Conservation (phyloP, 2,797 vertebrate species). For the Pseudomugil gertrudae region DNA sequence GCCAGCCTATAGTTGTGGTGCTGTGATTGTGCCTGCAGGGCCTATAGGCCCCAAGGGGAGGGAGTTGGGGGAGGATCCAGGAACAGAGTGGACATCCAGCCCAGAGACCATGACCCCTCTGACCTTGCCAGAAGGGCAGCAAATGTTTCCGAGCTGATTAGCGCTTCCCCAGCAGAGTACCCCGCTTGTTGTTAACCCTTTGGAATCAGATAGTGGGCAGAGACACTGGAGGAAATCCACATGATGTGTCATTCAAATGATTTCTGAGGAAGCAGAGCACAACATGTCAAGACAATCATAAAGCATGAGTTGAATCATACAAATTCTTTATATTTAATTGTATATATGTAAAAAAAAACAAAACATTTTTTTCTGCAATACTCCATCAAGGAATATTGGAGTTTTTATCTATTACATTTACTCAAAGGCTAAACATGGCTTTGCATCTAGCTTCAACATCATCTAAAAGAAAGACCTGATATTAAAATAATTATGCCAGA, state of each 20-base stretch:
- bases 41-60: constrained; percentile 72
- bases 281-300: not conserved
- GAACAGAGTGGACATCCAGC: constrained; percentile 81
- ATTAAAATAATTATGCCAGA: not conserved
- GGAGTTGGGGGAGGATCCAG: constrained; percentile 58
- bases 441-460: not conserved
- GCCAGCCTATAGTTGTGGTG: constrained; percentile 65
- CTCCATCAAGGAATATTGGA: not conserved
- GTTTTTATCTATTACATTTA: not conserved
- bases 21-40: constrained; percentile 83
- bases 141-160: constrained; percentile 87
- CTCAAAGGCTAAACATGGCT: no score
- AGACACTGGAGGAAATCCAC: constrained; percentile 33
- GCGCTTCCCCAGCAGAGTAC: constrained; percentile 72
- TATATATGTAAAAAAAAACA: no score
- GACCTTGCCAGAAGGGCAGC: constrained; percentile 88
- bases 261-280: not conserved
- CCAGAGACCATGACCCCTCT: constrained; percentile 80
- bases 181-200: constrained; percentile 66
- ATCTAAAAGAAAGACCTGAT: not conserved
- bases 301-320: no score
- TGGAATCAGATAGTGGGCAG: constrained; percentile 42
- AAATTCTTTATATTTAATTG: not conserved
- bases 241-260: constrained; percentile 45
- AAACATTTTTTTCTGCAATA: no score